phyloP scores from a whole-genome alignment of 2,113 vertebrate species.

The Heteronetta atricapilla region DNA sequence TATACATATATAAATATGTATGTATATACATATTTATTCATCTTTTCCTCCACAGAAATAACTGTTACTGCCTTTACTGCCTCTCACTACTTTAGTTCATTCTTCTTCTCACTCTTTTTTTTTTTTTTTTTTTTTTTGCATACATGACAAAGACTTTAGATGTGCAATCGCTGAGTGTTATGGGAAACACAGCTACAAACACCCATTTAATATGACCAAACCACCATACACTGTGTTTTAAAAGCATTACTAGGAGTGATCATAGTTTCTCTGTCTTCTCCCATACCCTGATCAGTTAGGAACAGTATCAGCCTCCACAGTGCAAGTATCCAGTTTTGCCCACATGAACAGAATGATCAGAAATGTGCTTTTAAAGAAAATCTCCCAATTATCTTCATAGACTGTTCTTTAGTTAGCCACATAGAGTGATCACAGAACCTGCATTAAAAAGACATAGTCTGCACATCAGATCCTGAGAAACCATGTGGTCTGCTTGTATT shows the following conservation, averaged over 20 bases:
- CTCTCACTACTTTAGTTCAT: neutral
- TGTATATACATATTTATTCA: neutral
- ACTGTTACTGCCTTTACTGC: neutral
- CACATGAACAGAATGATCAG: neutral
- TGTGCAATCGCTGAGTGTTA: neutral
- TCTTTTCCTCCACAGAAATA: neutral
- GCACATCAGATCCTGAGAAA: neutral
- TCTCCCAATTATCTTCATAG: neutral
- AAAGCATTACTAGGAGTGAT: neutral
- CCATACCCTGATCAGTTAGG: neutral
- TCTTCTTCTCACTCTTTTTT: no score
- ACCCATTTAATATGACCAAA: neutral
- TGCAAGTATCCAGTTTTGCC: neutral
- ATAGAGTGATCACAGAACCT: neutral
- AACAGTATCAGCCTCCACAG: neutral
- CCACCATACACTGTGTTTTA: fast-evolving
- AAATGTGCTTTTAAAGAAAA: neutral
- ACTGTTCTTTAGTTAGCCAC: neutral
- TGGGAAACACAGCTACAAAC: neutral
- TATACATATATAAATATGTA: no score
- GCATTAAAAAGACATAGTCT: neutral
- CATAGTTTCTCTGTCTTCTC: neutral
- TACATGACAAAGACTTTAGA: neutral
- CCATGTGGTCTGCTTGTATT: neutral
- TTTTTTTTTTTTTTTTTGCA: neutral